These are phyloP conservation scores for Agonopterix arenella DNA, from an alignment of 2,888 invertebrate species.

Conservation along the genomic window DNA sequence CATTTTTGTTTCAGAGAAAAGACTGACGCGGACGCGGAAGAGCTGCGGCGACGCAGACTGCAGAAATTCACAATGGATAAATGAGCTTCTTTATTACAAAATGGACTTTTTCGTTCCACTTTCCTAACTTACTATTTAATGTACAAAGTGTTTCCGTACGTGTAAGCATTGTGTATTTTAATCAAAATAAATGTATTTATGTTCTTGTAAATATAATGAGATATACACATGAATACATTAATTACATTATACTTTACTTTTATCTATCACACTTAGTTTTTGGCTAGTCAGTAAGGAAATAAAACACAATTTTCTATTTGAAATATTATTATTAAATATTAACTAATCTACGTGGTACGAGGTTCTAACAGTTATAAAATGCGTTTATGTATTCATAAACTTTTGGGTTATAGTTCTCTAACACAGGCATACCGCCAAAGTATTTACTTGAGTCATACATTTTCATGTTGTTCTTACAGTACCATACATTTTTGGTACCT, in stretches of 20 bases:
- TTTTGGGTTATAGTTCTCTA: constrained; percentile 86
- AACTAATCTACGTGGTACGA: constrained; percentile 12
- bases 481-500: constrained; percentile 87
- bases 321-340: constrained; percentile 25
- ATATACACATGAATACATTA: constrained; percentile 72
- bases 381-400: constrained; percentile 87
- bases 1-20: constrained; percentile 43
- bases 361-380: constrained; percentile 82
- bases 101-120: constrained; percentile 40
- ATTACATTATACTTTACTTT: constrained; percentile 43
- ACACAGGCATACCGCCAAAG: constrained; percentile 78
- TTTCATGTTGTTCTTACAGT: constrained; percentile 79
- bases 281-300: neutral
- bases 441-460: constrained; percentile 82
- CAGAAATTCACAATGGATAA: constrained; percentile 80
- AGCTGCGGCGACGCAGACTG: constrained; percentile 85
- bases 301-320: neutral
- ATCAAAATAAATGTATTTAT: constrained; percentile 69
- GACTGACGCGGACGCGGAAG: constrained; percentile 76
- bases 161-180: constrained; percentile 70
- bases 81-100: constrained; percentile 42
- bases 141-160: constrained; percentile 71
- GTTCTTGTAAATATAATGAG: constrained; percentile 73
- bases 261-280: constrained; percentile 12
- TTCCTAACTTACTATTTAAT: constrained; percentile 60